Conservation (phyloP, 2,113 vertebrate genomes). For the Sinocyclocheilus grahami region DNA sequence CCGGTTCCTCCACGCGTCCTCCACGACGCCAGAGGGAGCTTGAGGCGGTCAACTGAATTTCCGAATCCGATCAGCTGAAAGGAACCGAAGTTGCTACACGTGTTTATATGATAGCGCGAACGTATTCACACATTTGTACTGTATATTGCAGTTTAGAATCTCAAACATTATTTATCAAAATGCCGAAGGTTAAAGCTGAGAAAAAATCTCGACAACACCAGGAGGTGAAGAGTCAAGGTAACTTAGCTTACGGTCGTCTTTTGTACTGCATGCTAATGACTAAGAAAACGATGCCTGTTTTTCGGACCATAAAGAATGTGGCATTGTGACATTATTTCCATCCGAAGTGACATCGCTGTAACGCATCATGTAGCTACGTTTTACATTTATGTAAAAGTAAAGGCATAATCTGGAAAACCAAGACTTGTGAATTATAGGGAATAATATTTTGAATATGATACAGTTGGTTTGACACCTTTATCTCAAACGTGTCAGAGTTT, state of each 20-base stretch:
- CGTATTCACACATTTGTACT: background rate
- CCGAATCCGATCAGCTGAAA: constrained; percentile 9
- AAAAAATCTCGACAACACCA: constrained; percentile 73
- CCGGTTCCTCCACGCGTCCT: background rate
- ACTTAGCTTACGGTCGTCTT: constrained; percentile 21
- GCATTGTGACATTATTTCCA: background rate
- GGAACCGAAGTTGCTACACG: constrained; percentile 26
- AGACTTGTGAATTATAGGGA: too few species aligned
- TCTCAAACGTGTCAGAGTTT: too few species aligned
- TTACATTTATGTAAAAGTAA: too few species aligned
- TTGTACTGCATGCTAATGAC: background rate
- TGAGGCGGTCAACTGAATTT: background rate
- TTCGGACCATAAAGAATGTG: background rate
- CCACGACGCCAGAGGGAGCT: background rate
- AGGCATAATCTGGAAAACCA: too few species aligned
- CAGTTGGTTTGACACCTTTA: too few species aligned
- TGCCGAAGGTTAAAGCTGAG: constrained; percentile 77
- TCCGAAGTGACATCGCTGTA: too few species aligned
- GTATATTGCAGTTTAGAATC: background rate
- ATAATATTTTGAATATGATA: too few species aligned
- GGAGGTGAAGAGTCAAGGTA: constrained; percentile 79
- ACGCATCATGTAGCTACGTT: too few species aligned
- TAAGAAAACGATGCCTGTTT: background rate
- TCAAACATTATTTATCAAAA: constrained; percentile 53
- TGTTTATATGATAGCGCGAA: background rate